phyloP scores from a whole-genome alignment of 2,797 vertebrate species.

The Neoniphon sammara region DNA sequence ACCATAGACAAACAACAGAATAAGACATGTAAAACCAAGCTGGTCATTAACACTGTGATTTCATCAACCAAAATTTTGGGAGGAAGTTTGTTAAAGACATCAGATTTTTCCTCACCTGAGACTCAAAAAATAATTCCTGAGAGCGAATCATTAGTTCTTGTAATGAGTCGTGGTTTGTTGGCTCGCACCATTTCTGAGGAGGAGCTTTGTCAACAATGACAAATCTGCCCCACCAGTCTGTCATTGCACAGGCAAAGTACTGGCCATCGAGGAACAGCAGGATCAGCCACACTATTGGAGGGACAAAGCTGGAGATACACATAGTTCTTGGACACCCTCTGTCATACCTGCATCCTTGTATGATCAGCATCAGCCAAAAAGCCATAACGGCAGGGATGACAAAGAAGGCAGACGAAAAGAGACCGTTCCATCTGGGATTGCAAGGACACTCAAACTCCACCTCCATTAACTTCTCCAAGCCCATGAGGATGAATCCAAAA shows the following conservation, averaged over 20 bases:
- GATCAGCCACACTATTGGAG: slow-evolving; percentile 54
- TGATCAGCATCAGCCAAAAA: slow-evolving; percentile 49
- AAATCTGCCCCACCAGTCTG: slow-evolving; percentile 57
- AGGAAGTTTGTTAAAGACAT: neutral
- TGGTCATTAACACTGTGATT: neutral
- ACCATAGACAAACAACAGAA: neutral
- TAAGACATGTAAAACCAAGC: neutral
- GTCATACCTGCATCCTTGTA: slow-evolving; percentile 23
- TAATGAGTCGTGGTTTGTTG: slow-evolving; percentile 21
- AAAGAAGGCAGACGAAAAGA: slow-evolving; percentile 53
- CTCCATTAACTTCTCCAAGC: slow-evolving; percentile 62
- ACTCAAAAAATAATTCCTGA: slow-evolving; percentile 44
- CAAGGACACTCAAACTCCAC: slow-evolving; percentile 65
- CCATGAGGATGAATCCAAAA: slow-evolving; percentile 50
- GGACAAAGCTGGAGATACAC: slow-evolving; percentile 39
- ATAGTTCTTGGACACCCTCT: slow-evolving; percentile 27
- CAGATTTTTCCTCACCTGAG: slow-evolving; percentile 48
- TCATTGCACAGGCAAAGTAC: slow-evolving; percentile 60
- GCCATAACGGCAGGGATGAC: slow-evolving; percentile 53
- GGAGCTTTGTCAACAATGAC: slow-evolving; percentile 50
- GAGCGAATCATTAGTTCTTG: slow-evolving; percentile 52
- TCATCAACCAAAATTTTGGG: neutral
- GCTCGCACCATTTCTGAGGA: slow-evolving; percentile 65
- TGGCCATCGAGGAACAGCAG: slow-evolving; percentile 63
- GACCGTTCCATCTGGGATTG: slow-evolving; percentile 16